Base-by-base conservation (phyloP, 2,888 invertebrate genomes). In the Tachina grossa region DNA sequence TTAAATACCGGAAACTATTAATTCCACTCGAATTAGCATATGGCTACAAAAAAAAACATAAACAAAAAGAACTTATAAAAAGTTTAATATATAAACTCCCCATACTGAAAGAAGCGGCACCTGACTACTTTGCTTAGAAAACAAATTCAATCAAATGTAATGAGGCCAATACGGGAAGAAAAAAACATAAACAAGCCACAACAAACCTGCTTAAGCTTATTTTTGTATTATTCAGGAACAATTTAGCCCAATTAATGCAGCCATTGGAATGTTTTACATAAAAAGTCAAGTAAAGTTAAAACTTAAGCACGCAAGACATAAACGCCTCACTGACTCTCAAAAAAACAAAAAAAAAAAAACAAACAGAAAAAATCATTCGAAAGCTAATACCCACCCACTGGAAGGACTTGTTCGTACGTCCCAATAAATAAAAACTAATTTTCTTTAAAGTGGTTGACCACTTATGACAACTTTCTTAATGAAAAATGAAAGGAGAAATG, bases 1-100 rank as follows among this genome's bases (percentile, higher is more conserved):
- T 89, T 89, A 90, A 90, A 89, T 88, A 90, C 90, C 89, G 90
- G 90, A 90, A 90, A 89, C 89, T 89, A 90, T 90, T 90, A 90
- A 89, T 90, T 90, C 90, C 89, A 89, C 89, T 88, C 89, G 89
- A 90, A 90, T 90, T 90, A 90, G 88, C 89, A 90, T 90, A 90
- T 87, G 84, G 83, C 88, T 31, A 31, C 88, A 68, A 78, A 63
- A 63, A 31, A 63, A 82, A 63, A 41, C 22, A 13, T 66, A 59
- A 68, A 49, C 82, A 47, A 53, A 16, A 31, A 69, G 57, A 59
- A 57, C 39, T 53, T 31, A 74, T 51, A 65, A 63, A 65, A 85
- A 79, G 65, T 79, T 75, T 71, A 74, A 81, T 74, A 51, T 43
- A 81, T n/a, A 68, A 75, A 75, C 16, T 53, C 47, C 57, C 45